Percentiles rank a stretch among this genome's conserved stretches.
These are phyloP conservation scores for Uropetala carovei DNA, from an alignment of 2,888 invertebrate genomes.

Conservation along the genomic window DNA sequence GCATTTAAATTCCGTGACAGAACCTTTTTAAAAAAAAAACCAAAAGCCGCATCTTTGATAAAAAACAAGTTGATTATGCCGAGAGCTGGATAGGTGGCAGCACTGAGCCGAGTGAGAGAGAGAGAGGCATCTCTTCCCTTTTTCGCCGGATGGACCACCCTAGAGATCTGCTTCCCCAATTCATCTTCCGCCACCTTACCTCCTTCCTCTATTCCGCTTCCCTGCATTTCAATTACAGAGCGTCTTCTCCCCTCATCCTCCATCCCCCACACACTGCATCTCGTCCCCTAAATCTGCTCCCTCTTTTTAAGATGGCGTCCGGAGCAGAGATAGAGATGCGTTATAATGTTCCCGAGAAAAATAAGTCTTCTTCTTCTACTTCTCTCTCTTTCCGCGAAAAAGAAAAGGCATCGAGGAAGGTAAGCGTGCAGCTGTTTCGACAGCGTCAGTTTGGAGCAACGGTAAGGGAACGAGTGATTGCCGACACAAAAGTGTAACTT, in stretches of 20 bases:
- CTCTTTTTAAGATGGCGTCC: constrained; percentile 9
- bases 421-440: neutral
- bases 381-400: neutral
- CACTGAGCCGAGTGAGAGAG: neutral
- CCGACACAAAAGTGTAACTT: neutral
- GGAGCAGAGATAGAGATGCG: neutral
- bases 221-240: neutral
- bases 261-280: neutral
- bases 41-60: neutral
- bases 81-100: constrained; percentile 10
- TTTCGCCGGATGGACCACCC: constrained; percentile 20
- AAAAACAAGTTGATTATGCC: neutral
- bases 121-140: constrained; percentile 2
- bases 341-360: neutral
- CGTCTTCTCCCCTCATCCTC: neutral
- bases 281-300: neutral
- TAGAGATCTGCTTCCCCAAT: constrained; percentile 34
- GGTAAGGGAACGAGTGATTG: neutral
- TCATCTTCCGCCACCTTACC: constrained; percentile 32
- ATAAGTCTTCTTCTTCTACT: neutral
- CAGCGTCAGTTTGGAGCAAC: neutral
- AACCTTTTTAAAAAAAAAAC: too few relatives aligned
- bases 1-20: too few relatives aligned
- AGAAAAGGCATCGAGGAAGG: neutral
- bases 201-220: neutral